Base-by-base conservation (phyloP, 92 coral and sea anemone species). In the Parazoanthus swiftii region DNA sequence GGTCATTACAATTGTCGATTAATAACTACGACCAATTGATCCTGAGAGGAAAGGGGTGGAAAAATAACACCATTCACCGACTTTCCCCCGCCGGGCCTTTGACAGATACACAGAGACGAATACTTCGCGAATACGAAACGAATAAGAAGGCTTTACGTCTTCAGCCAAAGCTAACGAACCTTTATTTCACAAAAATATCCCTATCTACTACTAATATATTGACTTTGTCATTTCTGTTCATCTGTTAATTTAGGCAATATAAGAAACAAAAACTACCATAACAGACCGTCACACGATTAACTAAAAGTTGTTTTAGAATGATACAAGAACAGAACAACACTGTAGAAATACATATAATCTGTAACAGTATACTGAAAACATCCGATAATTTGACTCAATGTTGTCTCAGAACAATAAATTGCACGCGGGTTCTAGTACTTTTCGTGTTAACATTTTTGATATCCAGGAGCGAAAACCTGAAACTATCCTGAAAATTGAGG, bases 131-230 rank as follows among this genome's bases (percentile, higher is more conserved):
- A 44, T 44, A 44, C 48, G 48, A 44, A 44, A 44, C 48, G 48
- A 44, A 44, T 44, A 44, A 44, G 48, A 44, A 44, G 48, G 48
- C 48, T 44, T 44, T 63, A 20, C 7, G 70, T 50, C 68, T 79
- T 26, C 42, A 82, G 65, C 44, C 25, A 29, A 82, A 67, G 56
- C 76, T 67, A 36, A 67, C 11, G 38, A 42, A 21, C 25, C 42
- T 79, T 79, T 82, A 82, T 82, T 82, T 66, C 73, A n/a, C 76
- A 82, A 82, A 82, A 82, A 82, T 82, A 70, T 82, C 66, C 86
- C 86, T 82, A 82, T 68, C 77, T 82, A 82, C 38, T 5, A 43
- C 76, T 82, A 82, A 68, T 82, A 44, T 39, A 33, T 82, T 68
- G 54, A 68, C 76, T 82, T 70, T 76, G 26, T 43, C 80, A 26